Conservation (phyloP, 2,113 vertebrate genomes). For the Apaloderma vittatum region DNA sequence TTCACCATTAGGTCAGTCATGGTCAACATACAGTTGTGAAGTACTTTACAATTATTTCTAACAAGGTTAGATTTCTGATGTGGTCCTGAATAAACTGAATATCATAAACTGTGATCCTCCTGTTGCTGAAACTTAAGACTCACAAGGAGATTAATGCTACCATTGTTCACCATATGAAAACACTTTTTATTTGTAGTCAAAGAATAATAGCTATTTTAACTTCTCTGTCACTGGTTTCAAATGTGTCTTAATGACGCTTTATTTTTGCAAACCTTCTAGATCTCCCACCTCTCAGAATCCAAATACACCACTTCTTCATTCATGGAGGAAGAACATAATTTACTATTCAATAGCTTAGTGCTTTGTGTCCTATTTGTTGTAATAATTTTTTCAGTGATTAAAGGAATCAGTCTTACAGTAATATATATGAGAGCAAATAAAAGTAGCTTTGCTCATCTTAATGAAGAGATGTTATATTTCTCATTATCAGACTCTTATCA, state of each 20-base stretch:
- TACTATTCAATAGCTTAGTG: not conserved
- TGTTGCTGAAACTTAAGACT: not conserved
- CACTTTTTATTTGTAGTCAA: not conserved
- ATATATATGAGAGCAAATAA: not conserved
- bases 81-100: not conserved
- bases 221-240: not conserved
- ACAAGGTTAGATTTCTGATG: not conserved
- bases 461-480: not conserved
- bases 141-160: not conserved
- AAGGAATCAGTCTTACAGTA: not conserved
- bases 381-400: not conserved
- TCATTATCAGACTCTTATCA: not conserved
- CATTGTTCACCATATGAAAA: not conserved
- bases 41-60: not conserved
- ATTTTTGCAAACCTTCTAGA: not conserved
- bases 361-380: not conserved
- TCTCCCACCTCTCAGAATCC: not conserved
- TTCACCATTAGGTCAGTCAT: not conserved
- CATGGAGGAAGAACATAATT: fast-evolving
- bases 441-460: not conserved
- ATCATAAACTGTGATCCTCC: fast-evolving
- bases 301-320: not conserved
- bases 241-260: not conserved
- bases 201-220: not conserved
- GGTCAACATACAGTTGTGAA: not conserved